These are phyloP conservation scores for Leuciscus idus DNA, from an alignment of 2,113 vertebrate species.

Conservation along the genomic window DNA sequence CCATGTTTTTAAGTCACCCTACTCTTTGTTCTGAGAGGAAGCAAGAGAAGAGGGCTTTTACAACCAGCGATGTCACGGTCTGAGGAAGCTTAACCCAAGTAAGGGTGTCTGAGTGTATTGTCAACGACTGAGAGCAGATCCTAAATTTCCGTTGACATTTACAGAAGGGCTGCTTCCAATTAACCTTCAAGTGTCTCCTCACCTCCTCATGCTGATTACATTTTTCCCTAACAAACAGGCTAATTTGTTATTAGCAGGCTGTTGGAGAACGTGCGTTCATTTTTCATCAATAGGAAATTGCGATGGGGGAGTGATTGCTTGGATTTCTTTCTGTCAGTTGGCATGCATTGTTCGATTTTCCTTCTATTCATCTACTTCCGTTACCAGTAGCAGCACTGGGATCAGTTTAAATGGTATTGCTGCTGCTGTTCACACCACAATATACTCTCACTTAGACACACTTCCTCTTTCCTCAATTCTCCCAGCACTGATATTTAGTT, in stretches of 20 bases:
- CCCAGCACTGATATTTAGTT: slow-evolving; percentile 12
- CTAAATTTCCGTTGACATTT: slow-evolving; percentile 82
- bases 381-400: slow-evolving; percentile 31
- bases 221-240: slow-evolving; percentile 74
- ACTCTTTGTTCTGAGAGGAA: slow-evolving; percentile 55
- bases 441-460: slow-evolving; percentile 21
- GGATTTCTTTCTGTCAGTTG: slow-evolving; percentile 54
- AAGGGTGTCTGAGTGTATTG: slow-evolving; percentile 74
- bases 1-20: slow-evolving; percentile 59
- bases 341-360: slow-evolving; percentile 44
- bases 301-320: slow-evolving; percentile 35
- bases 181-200: slow-evolving; percentile 81
- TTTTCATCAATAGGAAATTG: slow-evolving; percentile 65
- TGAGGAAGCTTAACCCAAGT: slow-evolving; percentile 70
- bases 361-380: slow-evolving; percentile 18
- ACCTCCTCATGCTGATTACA: slow-evolving; percentile 80
- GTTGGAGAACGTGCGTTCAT: slow-evolving; percentile 66
- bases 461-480: background rate
- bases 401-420: background rate
- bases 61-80: slow-evolving; percentile 71
- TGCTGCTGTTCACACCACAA: slow-evolving; percentile 10
- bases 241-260: slow-evolving; percentile 81
- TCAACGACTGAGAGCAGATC: slow-evolving; percentile 76
- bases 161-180: slow-evolving; percentile 79
- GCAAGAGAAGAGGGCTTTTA: slow-evolving; percentile 59